Conservation (phyloP, 2,113 vertebrate genomes). For the Sarotherodon lohbergeri region DNA sequence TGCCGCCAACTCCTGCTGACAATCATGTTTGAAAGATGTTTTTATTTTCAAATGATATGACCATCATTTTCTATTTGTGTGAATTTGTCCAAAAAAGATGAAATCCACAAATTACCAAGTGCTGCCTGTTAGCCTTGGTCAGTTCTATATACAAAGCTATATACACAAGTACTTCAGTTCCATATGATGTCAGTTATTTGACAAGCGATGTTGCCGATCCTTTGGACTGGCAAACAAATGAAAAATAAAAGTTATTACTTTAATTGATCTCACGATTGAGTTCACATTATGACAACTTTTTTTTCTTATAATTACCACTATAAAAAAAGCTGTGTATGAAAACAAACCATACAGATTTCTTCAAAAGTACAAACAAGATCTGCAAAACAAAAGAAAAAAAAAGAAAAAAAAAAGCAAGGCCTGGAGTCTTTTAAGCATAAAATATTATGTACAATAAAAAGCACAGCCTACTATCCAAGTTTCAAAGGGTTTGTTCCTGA, state of each 20-base stretch:
- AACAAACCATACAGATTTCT: constrained; percentile 17
- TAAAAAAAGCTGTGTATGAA: constrained; percentile 14
- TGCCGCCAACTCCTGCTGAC: neutral
- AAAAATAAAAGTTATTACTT: constrained; percentile 61
- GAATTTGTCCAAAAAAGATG: constrained; percentile 31
- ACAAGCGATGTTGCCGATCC: constrained; percentile 33
- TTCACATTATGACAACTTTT: constrained; percentile 36
- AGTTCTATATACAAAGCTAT: constrained; percentile 64
- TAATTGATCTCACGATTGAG: constrained; percentile 26
- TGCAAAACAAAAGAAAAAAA: neutral
- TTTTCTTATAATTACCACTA: neutral
- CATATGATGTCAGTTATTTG: constrained; percentile 9
- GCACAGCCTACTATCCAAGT: constrained; percentile 41
- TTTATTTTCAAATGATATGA: constrained; percentile 57
- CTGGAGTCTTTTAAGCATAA: constrained; percentile 43
- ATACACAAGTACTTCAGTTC: constrained; percentile 49
- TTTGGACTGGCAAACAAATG: constrained; percentile 56
- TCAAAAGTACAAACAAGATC: constrained; percentile 34
- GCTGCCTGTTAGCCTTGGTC: constrained; percentile 28
- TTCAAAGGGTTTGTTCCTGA: constrained; percentile 29
- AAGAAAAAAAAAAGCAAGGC: neutral
- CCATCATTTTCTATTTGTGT: constrained; percentile 21
- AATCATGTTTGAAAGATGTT: constrained; percentile 8
- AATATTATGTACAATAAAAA: constrained; percentile 65
- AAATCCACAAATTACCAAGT: constrained; percentile 33